Conservation (phyloP, 2,888 invertebrate genomes). For the Callyntrura sp. region DNA sequence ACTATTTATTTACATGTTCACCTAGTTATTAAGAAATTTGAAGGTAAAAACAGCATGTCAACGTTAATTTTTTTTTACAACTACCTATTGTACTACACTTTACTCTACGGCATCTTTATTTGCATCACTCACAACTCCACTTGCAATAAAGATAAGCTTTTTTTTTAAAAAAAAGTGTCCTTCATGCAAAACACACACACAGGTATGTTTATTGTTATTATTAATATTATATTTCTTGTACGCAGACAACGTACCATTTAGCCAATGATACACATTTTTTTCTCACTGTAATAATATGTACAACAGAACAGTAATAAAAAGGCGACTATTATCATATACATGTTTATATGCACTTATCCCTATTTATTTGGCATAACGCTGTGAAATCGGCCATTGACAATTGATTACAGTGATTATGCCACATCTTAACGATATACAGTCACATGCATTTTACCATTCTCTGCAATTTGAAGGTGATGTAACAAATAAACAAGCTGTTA, state of each 20-base stretch:
- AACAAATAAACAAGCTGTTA: conserved; percentile 63
- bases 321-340: neutral
- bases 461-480: conserved; percentile 57
- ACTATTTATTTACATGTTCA: conserved; percentile 11
- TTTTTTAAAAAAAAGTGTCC: conserved; percentile 24
- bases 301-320: neutral
- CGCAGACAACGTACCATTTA: neutral
- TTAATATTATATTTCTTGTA: neutral
- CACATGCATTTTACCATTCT: conserved; percentile 51
- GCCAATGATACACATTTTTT: neutral
- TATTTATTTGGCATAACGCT: conserved; percentile 16
- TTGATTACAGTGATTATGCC: conserved; percentile 42
- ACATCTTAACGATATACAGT: conserved; percentile 30
- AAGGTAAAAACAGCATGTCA: conserved; percentile 5
- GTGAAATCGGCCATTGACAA: conserved; percentile 46
- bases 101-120: no score
- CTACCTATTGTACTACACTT: neutral
- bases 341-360: neutral
- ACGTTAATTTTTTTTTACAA: neutral
- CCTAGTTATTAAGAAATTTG: conserved; percentile 20
- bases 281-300: neutral
- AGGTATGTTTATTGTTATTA: neutral
- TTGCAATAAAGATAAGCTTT: conserved; percentile 38
- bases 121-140: neutral
- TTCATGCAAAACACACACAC: conserved; percentile 8